These are phyloP conservation scores for Sorex maritimensis DNA, from an alignment of 2,797 vertebrate genomes.

Conservation along the genomic window DNA sequence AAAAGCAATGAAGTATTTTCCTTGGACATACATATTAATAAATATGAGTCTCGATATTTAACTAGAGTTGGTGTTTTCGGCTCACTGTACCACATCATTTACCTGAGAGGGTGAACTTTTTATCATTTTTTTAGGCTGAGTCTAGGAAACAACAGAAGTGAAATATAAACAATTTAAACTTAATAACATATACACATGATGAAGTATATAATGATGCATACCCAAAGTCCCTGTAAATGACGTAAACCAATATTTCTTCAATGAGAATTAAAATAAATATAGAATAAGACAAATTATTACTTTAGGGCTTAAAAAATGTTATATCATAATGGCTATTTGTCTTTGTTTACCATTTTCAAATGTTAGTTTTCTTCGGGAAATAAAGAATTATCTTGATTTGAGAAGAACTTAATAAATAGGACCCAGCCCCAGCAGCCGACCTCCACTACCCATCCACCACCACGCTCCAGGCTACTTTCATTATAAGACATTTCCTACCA, in stretches of 20 bases:
- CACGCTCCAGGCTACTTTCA: no score
- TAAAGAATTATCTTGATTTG: not conserved
- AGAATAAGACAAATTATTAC: no score
- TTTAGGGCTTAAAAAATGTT: no score
- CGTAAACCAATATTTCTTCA: not conserved
- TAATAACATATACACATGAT: not conserved
- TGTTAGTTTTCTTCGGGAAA: not conserved
- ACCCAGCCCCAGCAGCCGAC: no score
- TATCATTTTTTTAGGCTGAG: constrained; percentile 92
- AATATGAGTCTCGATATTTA: constrained; percentile 20
- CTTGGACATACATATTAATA: not conserved
- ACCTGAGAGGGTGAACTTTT: constrained; percentile 68
- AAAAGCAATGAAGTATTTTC: not conserved
- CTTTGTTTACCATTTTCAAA: not conserved
- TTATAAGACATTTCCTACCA: no score
- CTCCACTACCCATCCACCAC: no score
- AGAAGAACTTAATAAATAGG: not conserved
- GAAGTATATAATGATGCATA: not conserved
- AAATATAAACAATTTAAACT: constrained; percentile 15
- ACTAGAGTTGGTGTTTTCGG: constrained; percentile 14
- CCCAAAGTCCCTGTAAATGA: not conserved
- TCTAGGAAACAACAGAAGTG: constrained; percentile 95
- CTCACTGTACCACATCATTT: constrained; percentile 44
- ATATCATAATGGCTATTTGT: no score
- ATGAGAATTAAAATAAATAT: not conserved